Conservation (phyloP, 2,797 vertebrate species). For the Acomys russatus region DNA sequence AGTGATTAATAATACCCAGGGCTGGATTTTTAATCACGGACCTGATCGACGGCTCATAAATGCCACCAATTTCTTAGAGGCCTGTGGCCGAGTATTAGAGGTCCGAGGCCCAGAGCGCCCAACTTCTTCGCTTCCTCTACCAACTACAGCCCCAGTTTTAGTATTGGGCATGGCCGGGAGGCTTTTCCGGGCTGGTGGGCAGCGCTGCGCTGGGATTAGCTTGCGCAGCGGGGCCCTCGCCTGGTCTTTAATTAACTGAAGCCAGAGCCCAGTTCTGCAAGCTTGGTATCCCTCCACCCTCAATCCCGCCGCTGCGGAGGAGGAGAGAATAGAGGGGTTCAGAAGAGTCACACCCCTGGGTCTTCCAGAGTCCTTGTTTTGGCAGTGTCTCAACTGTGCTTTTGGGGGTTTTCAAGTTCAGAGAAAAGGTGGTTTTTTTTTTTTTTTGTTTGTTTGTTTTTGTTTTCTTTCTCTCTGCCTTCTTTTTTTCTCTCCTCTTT, state of each 20-base stretch:
- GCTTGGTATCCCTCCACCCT: background rate
- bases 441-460: background rate
- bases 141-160: background rate
- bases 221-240: conserved; percentile 63
- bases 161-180: conserved; percentile 27
- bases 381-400: background rate
- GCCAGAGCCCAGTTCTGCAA: conserved; percentile 19
- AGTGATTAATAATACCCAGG: conserved; percentile 73
- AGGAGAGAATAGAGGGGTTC: background rate
- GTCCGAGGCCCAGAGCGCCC: background rate
- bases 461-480: no score
- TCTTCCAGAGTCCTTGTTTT: background rate
- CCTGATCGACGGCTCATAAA: conserved; percentile 73
- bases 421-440: background rate
- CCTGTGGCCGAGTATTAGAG: background rate
- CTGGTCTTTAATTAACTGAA: conserved; percentile 74
- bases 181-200: conserved; percentile 76
- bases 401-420: background rate
- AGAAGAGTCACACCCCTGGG: background rate
- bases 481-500: background rate
- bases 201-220: conserved; percentile 75
- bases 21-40: conserved; percentile 73
- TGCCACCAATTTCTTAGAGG: background rate
- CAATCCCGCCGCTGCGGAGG: background rate
- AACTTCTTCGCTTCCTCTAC: conserved; percentile 19